Conservation (phyloP, 53 echinoderm and acorn worm genomes). For the Hippasteria phrygiana region DNA sequence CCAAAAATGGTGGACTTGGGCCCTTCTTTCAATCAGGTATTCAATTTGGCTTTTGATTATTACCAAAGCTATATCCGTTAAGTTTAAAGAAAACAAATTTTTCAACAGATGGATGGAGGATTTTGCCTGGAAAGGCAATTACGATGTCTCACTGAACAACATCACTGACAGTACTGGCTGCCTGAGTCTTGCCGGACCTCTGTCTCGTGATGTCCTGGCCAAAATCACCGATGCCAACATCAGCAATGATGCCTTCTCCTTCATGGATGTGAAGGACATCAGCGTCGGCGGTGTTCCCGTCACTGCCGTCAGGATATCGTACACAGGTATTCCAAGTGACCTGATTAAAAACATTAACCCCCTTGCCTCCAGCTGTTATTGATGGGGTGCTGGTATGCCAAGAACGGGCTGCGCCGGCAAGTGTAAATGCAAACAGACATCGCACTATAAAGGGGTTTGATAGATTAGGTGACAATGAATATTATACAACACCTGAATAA, state of each 20-base stretch:
- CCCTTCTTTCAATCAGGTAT: too few relatives aligned
- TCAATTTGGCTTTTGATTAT: too few relatives aligned
- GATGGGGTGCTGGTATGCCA: too few relatives aligned
- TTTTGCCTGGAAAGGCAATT: slow-evolving; percentile 70
- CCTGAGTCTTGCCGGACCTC: slow-evolving; percentile 87
- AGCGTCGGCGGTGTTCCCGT: slow-evolving; percentile 76
- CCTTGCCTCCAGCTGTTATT: too few relatives aligned
- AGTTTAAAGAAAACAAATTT: neutral
- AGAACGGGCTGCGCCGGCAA: too few relatives aligned
- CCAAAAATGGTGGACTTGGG: too few relatives aligned
- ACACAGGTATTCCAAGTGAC: slow-evolving; percentile 78
- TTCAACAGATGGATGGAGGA: slow-evolving; percentile 88
- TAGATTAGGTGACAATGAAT: too few relatives aligned
- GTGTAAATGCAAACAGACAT: too few relatives aligned
- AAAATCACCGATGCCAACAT: slow-evolving; percentile 76
- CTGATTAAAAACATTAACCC: too few relatives aligned
- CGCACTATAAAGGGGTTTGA: too few relatives aligned
- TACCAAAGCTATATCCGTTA: too few relatives aligned
- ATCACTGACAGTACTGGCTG: slow-evolving; percentile 82
- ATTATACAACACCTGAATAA: too few relatives aligned
- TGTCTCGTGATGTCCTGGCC: slow-evolving; percentile 78
- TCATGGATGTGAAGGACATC: slow-evolving; percentile 79
- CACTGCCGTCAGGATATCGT: slow-evolving; percentile 86
- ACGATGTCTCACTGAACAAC: slow-evolving; percentile 79
- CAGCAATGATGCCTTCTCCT: slow-evolving; percentile 82